phyloP scores from a whole-genome alignment of 1,140 invertebrate species.

The Marisa cornuarietis region DNA sequence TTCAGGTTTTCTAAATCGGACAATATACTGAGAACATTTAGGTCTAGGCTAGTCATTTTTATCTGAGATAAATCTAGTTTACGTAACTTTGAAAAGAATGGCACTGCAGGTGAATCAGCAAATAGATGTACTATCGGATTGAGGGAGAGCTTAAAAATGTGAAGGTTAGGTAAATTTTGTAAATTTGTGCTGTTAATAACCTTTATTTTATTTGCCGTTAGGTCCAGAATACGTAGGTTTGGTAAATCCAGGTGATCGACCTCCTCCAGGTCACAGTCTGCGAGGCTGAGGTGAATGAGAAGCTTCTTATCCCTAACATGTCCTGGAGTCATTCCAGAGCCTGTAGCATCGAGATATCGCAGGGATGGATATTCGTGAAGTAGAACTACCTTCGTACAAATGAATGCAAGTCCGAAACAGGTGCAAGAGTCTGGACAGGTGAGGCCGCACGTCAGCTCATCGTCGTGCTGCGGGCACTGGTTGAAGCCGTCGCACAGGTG shows the following conservation, averaged over 20 bases:
- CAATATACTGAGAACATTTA: neutral
- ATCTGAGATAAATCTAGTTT: neutral
- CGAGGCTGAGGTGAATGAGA: conserved; percentile 19
- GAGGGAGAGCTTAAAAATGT: neutral
- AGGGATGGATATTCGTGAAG: neutral
- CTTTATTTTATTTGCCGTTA: conserved; percentile 4
- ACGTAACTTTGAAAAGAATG: neutral
- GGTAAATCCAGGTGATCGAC: neutral
- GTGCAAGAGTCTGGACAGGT: conserved; percentile 21
- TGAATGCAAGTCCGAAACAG: conserved; percentile 19
- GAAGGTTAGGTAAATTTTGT: neutral
- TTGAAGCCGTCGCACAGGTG: conserved; percentile 23
- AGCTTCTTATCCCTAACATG: neutral
- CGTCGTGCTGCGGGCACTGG: conserved; percentile 27
- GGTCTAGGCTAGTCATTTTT: neutral
- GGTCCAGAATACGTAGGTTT: conserved; percentile 23
- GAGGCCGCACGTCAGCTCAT: conserved; percentile 24
- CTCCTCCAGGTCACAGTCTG: neutral
- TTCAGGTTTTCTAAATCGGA: conserved; percentile 2
- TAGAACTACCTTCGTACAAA: neutral
- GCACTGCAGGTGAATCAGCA: neutral
- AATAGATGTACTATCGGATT: neutral
- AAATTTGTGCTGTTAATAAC: neutral
- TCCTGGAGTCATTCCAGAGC: neutral
- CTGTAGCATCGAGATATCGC: conserved; percentile 6